Conservation (phyloP, 2,113 vertebrate species). For the Hippocampus barbouri region DNA sequence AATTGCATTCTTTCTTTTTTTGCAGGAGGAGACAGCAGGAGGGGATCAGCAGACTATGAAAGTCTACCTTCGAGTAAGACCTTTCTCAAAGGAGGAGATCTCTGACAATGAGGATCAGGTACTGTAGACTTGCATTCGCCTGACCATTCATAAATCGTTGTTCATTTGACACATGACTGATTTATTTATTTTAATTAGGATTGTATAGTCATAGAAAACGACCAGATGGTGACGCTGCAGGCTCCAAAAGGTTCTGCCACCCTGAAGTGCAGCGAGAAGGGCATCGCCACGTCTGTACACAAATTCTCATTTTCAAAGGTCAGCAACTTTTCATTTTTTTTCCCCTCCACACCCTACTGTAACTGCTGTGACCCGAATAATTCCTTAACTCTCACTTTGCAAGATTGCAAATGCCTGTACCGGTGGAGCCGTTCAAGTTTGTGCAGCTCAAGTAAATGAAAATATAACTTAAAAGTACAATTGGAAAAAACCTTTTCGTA, state of each 20-base stretch:
- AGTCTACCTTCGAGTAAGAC: slow-evolving; percentile 81
- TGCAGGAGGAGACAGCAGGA: slow-evolving; percentile 42
- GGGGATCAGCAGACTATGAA: slow-evolving; percentile 71
- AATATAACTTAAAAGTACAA: too few species aligned
- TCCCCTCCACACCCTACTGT: too few species aligned
- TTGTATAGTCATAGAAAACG: slow-evolving; percentile 78
- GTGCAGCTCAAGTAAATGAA: too few species aligned
- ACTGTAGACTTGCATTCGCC: background rate
- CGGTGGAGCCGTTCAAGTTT: too few species aligned
- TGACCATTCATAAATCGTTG: too few species aligned
- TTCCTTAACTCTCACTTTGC: background rate
- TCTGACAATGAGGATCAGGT: slow-evolving; percentile 78
- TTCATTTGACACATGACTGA: background rate
- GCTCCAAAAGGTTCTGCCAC: slow-evolving; percentile 82
- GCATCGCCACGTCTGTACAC: slow-evolving; percentile 75
- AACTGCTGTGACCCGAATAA: too few species aligned
- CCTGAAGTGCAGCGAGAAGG: slow-evolving; percentile 81
- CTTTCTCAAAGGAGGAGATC: slow-evolving; percentile 78
- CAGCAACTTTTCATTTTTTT: background rate
- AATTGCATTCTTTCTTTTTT: background rate
- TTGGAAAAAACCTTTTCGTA: too few species aligned
- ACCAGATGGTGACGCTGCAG: slow-evolving; percentile 72
- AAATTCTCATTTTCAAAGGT: slow-evolving; percentile 85
- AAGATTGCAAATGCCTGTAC: background rate
- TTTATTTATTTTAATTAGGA: slow-evolving; percentile 50